A percentile compares a stretch with the other conserved stretches of the same genome.
These are phyloP conservation scores for Phortica okadai DNA, from an alignment of 2,888 invertebrate species.

Conservation along the genomic window DNA sequence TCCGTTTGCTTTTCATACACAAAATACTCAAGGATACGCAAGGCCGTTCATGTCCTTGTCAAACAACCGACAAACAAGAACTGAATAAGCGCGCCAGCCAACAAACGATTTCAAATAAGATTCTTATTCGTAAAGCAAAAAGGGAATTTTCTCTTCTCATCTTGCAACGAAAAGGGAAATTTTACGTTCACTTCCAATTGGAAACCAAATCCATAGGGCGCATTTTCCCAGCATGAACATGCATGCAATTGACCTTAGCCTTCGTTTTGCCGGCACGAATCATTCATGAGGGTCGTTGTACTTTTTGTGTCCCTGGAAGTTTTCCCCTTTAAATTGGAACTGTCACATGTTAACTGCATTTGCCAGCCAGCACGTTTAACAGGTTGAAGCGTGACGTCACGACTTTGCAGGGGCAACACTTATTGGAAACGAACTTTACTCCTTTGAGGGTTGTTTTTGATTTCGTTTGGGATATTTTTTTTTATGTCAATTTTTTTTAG, in stretches of 20 bases:
- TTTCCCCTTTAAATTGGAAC: conserved; percentile 32
- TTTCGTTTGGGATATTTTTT: conserved; percentile 12
- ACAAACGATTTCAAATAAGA: conserved; percentile 20
- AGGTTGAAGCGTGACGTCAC: conserved; percentile 63
- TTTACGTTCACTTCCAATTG: conserved; percentile 9
- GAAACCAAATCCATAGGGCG: conserved; percentile 6
- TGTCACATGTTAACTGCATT: conserved; percentile 36
- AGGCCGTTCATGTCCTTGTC: conserved; percentile 54
- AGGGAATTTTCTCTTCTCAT: conserved; percentile 42
- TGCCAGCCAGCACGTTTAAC: conserved; percentile 48
- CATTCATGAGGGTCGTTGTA: conserved; percentile 51
- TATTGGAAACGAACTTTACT: background rate
- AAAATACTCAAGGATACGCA: background rate
- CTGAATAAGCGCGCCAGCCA: conserved; percentile 46
- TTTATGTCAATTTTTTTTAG: background rate
- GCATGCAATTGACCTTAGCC: conserved; percentile 69
- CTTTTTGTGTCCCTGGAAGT: conserved; percentile 21
- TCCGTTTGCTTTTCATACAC: background rate
- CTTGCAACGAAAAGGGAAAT: conserved; percentile 19
- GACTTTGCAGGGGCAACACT: conserved; percentile 38
- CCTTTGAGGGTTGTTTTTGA: conserved; percentile 21
- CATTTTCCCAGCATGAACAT: conserved; percentile 47
- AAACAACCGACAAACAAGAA: conserved; percentile 52
- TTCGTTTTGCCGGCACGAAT: conserved; percentile 60
- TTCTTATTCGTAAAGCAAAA: background rate